Evolutionary conservation across 1,140 invertebrate genomes (phyloP), one percentile per base, ranked within the genome.

Genomic region (Drosophila simulans): DNA sequence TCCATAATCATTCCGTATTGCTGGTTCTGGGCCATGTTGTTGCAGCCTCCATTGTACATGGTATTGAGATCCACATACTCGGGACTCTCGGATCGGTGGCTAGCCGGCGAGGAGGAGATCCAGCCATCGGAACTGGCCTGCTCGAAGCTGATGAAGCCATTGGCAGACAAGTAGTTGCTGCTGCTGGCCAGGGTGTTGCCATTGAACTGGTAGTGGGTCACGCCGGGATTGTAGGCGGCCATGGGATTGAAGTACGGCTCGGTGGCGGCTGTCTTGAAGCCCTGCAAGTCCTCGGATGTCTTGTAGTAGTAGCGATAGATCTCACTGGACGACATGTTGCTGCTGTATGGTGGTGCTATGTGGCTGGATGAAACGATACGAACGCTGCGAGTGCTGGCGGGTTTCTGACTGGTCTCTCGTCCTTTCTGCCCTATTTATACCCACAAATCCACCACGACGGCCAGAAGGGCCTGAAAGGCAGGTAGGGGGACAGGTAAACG

Each of bases 81-180:
- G 13, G 94, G 94, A 77, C 93, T 94, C 40, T 94, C 83, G 3
- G 93, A 95, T n/a, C 94, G 91, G 59, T 94, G 80, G 70, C 94
- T 94, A 2, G 94, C 93, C 3, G 94, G 94, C 70, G 94, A 94
- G 0, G 94, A 94, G 3, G 94, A 94, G 70, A 94, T 93, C 93
- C 94, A 95, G 22, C 94, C 94, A 89, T 94, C 94, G 7, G 91
- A 92, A 54, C 84, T 91, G 53, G 91, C 91, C 59, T 91, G 90
- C 68, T 92, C 91, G 40, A 91, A 92, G 39, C 76, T 91, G 42
- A 90, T 90, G 55, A 90, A 92, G 5, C 91, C 89, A 58, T 91
- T 90, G 58, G 74, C 60, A 0, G 89, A 77, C 39, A 91, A 49
- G 53, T 88, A 91, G 51, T 88, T 91, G 54, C 74, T 90, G 57